A percentile compares a stretch with the other conserved stretches of the same genome.
These are phyloP conservation scores for Triplophysa rosa DNA, from an alignment of 2,113 vertebrate genomes.

Conservation along the genomic window DNA sequence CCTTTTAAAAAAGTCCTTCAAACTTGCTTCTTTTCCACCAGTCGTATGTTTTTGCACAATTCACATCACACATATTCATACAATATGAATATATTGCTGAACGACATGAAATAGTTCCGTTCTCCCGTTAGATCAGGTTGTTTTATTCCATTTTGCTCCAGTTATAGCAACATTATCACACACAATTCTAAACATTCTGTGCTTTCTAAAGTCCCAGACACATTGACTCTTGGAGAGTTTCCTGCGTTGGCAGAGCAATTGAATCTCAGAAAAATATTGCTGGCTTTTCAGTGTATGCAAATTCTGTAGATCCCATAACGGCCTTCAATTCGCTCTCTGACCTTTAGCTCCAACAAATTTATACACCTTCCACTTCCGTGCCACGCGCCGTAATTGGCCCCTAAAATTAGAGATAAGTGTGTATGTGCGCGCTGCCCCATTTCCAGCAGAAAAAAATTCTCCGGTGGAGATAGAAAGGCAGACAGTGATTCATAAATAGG, in stretches of 20 bases:
- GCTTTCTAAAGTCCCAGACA: neutral
- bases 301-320: constrained; percentile 20
- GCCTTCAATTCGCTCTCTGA: constrained; percentile 38
- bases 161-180: neutral
- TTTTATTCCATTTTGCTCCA: too few species aligned
- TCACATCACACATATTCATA: too few species aligned
- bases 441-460: constrained; percentile 40
- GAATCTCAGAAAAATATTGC: constrained; percentile 17
- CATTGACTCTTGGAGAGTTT: neutral
- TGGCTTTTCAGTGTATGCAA: constrained; percentile 28
- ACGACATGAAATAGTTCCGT: too few species aligned
- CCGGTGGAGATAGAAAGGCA: constrained; percentile 37
- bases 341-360: constrained; percentile 26
- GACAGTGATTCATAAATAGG: constrained; percentile 61
- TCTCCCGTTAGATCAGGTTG: neutral
- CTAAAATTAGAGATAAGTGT: constrained; percentile 31
- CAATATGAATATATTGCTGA: too few species aligned
- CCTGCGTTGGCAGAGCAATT: neutral
- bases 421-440: constrained; percentile 14
- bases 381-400: constrained; percentile 26
- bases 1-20: too few species aligned
- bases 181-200: neutral
- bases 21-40: too few species aligned
- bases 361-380: constrained; percentile 8
- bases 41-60: too few species aligned